These are phyloP conservation scores for Dunckerocampus dactyliophorus DNA, from an alignment of 2,113 vertebrate genomes.

Conservation along the genomic window DNA sequence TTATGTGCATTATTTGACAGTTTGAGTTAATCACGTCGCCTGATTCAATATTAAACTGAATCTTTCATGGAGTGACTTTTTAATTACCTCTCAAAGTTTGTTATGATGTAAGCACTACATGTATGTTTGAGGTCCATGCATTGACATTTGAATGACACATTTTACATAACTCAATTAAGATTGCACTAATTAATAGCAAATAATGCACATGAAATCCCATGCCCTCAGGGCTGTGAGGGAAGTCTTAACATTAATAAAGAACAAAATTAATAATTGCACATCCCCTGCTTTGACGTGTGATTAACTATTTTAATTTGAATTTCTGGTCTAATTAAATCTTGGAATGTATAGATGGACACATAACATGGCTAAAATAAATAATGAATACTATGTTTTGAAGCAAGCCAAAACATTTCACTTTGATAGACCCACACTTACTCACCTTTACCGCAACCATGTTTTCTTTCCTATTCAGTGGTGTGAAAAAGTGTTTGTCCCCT, in stretches of 20 bases:
- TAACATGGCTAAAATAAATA: too few relatives aligned
- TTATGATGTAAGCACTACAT: background rate
- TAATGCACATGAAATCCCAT: background rate
- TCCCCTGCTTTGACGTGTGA: background rate
- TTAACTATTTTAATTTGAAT: background rate
- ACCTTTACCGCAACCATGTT: background rate
- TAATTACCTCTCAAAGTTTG: conserved; percentile 4
- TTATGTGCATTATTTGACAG: conserved; percentile 15
- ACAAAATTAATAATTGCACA: background rate
- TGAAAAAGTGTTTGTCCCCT: too few relatives aligned
- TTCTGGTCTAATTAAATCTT: background rate
- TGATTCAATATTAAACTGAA: background rate
- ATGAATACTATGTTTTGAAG: too few relatives aligned
- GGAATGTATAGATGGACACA: too few relatives aligned
- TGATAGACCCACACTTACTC: background rate
- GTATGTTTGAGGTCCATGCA: background rate
- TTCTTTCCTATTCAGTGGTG: too few relatives aligned
- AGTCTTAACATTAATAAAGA: background rate
- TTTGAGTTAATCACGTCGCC: conserved; percentile 1
- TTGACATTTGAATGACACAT: background rate
- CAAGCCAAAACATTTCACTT: background rate
- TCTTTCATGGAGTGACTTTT: background rate
- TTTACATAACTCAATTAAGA: background rate
- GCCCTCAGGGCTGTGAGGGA: background rate
- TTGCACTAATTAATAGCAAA: conserved; percentile 14